Evolutionary conservation across 2,113 vertebrate genomes (phyloP).

Genomic region (Zosterops lateralis): DNA sequence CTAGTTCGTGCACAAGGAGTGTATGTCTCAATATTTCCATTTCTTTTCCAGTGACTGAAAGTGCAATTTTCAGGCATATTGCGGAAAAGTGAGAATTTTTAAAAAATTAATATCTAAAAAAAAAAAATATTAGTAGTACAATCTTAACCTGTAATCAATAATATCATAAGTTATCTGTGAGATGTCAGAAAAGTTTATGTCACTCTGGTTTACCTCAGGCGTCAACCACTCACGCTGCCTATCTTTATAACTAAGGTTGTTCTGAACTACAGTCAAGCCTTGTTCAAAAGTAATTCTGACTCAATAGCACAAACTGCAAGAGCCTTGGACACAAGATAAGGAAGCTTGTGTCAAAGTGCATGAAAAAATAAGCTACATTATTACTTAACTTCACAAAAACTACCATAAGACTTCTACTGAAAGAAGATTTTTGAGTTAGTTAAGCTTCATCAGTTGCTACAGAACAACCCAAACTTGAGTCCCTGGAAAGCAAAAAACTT

Average conservation of each 20-base stretch:
- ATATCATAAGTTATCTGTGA: neutral
- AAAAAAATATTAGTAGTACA: neutral
- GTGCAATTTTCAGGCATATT: neutral
- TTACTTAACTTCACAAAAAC: neutral
- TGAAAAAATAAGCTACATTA: neutral
- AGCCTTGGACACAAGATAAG: neutral
- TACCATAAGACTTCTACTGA: neutral
- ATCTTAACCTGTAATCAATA: neutral
- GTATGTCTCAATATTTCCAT: neutral
- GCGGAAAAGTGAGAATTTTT: neutral
- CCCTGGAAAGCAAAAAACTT: neutral
- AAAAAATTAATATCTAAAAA: neutral
- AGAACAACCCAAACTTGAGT: neutral
- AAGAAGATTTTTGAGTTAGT: neutral
- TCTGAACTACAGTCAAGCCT: neutral
- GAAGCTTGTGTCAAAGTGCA: neutral
- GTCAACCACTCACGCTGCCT: accelerated
- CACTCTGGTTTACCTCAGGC: neutral
- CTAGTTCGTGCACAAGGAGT: neutral
- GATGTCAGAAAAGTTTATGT: neutral
- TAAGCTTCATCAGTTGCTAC: neutral
- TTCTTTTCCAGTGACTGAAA: neutral
- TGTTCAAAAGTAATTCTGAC: neutral
- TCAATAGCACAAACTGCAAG: neutral
- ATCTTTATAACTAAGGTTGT: neutral